phyloP scores from a whole-genome alignment of 2,113 vertebrate species.

The Smithornis capensis region DNA sequence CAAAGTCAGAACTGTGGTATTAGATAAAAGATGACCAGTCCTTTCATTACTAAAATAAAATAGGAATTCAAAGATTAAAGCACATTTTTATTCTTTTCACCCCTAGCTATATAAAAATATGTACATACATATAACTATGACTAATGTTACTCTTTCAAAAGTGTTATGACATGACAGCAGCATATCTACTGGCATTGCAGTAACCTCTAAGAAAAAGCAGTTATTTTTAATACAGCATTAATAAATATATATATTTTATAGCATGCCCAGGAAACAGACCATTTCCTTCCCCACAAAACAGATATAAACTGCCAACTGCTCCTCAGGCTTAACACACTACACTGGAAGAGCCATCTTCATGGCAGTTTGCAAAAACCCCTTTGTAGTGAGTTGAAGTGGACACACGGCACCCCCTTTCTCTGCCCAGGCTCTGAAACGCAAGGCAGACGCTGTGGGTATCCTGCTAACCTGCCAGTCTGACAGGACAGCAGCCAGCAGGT shows the following conservation, averaged over 20 bases:
- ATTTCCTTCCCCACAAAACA: neutral
- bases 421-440: neutral
- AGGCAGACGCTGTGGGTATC: neutral
- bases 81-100: neutral
- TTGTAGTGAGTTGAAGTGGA: too few relatives aligned
- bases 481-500: neutral
- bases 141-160: neutral
- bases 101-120: neutral
- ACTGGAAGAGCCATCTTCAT: neutral
- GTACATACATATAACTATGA: neutral
- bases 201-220: neutral
- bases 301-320: neutral
- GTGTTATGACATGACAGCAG: neutral
- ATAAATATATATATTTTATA: neutral
- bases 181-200: neutral
- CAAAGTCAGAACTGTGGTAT: neutral
- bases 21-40: slow-evolving; percentile 15
- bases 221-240: neutral
- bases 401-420: too few relatives aligned
- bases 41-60: slow-evolving; percentile 27
- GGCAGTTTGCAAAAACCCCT: neutral
- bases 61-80: neutral
- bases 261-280: neutral
- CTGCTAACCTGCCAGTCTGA: neutral
- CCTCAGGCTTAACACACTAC: neutral